Evolutionary conservation across 2,113 vertebrate genomes (phyloP), one percentile per base, ranked within the genome.

Genomic region (Lycocorax pyrrhopterus): DNA sequence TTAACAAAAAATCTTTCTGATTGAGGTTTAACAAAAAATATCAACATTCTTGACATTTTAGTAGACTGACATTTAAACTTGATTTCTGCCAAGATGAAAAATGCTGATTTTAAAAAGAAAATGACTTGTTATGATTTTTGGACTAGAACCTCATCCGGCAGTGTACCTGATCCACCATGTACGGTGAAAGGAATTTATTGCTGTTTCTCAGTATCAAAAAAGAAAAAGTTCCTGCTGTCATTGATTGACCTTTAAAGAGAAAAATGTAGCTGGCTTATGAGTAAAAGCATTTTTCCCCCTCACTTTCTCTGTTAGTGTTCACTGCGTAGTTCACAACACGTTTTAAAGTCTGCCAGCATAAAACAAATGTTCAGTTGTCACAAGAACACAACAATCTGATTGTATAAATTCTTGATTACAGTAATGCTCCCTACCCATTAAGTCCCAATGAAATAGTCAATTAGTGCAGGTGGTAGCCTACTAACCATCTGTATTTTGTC

Each of bases 211-310:
- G 92, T 95, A 97, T 93, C 92, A 72, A 92, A 95, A 96, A 94
- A 83, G 85, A 97, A 97, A 97, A 98, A 96, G 97, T 97, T 98
- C 96, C 96, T 91, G 92, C 94, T 98, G 97, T 97, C 97, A 97
- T 96, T 98, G 93, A 97, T 91, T 98, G 96, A 98, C 97, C 98
- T 98, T 98, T 97, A 97, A 84, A 96, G 98, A 97, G 96, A 98
- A 97, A 98, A 98, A 97, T 94, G 88, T 92, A 87, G 33, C 92
- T 95, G 92, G 43, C 44, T 97, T 97, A 95, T 89, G 60, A 72
- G 73, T 97, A 97, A 97, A 98, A 96, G 49, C 55, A 89, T 87
- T 93, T 84, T 83, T 75, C 17, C 27, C 37, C 75, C 26, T 68
- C 73, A 73, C 77, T 93, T 97, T 97, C 44, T 94, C 55, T 41